Evolutionary conservation across 1,140 invertebrate species (phyloP), one percentile per base, ranked within the genome.

Genomic region (Theocolax elegans): DNA sequence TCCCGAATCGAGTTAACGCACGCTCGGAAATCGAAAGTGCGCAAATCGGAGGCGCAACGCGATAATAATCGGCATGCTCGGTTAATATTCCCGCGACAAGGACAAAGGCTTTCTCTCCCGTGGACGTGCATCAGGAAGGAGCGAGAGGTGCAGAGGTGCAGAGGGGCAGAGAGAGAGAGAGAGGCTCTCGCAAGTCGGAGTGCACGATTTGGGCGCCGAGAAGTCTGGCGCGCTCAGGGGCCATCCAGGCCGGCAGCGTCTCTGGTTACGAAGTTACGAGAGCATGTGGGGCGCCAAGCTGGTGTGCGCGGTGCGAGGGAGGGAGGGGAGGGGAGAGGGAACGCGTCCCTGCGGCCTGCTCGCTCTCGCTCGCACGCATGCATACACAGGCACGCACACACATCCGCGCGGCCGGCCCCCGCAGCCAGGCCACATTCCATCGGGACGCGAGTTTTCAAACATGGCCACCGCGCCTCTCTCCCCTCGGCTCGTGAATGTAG

Each of bases 231-330:
- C 79, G 78, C 76, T 80, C 76, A 72, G 76, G 59, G 53, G 25
- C 40, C 53, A 58, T 62, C 38, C 68, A 65, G 60, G 51, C 68
- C 68, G 67, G 71, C 67, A 69, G 71, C 82, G 80, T 84, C 81
- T 85, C 82, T 84, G 81, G 82, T 85, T 85, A 85, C 84, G 80
- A 77, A 82, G 81, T 85, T 85, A 85, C 84, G 80, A 80, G 83
- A 81, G 83, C 83, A 85, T 85, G 84, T 85, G 84, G 83, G 83
- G 84, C 84, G 83, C 83, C 84, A 83, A 82, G 77, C 75, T 74
- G 74, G 74, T 77, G 74, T 77, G 46, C 40, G 13, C 31, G 59
- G 46, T 66, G 67, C 67, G 71, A 62, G 75, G 76, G 69, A 59
- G 44, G 56, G 19, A 35, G 1, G 31, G 31, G 1, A 1, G 54